Evolutionary conservation across 2,888 invertebrate genomes (phyloP), one percentile per base, ranked within the genome.

Genomic region (Gisinianus flammeolus): DNA sequence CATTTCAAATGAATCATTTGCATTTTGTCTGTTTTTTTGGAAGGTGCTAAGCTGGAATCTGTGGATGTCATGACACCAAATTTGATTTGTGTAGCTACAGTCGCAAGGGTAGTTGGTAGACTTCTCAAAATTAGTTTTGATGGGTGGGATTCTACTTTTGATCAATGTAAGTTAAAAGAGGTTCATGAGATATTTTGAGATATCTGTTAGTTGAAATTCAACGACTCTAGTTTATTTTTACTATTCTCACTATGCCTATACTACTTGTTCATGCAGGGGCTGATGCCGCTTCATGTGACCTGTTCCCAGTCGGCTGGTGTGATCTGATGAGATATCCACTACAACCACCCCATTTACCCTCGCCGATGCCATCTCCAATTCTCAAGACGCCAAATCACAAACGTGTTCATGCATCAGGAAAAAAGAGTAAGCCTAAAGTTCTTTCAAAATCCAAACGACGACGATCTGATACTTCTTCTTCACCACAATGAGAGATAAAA

Each of bases 251-350:
- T 44, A 44, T 44, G n/a, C n/a, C n/a, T n/a, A n/a, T n/a, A n/a
- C n/a, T n/a, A n/a, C n/a, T n/a, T n/a, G n/a, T n/a, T n/a, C n/a
- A n/a, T n/a, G n/a, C n/a, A n/a, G n/a, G 98, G 97, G 89, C 97
- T 85, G 98, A 98, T 89, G 96, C 95, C 87, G 94, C 95, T 87
- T 95, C 96, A 85, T 94, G 96, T 0, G 97, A 98, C 88, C 92
- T 98, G 85, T 98, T 96, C 88, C 97, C 98, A 0, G 94, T 96
- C 56, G 97, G 98, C 2, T 98, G 97, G 97, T 96, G 96, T 87
- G 93, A 95, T 85, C 90, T 96, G 79, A 96, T 97, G 22, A 92
- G 93, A 24, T 96, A 97, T 87, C 93, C 93, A 85, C 89, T 96
- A 70, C 95, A 95, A 88, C 95, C 94, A 8, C 96, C 96, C 31